A percentile compares a stretch with the other conserved stretches of the same genome.
Evolutionary conservation across 1,140 invertebrate species (phyloP).

Genomic region (Cydia strobilella): DNA sequence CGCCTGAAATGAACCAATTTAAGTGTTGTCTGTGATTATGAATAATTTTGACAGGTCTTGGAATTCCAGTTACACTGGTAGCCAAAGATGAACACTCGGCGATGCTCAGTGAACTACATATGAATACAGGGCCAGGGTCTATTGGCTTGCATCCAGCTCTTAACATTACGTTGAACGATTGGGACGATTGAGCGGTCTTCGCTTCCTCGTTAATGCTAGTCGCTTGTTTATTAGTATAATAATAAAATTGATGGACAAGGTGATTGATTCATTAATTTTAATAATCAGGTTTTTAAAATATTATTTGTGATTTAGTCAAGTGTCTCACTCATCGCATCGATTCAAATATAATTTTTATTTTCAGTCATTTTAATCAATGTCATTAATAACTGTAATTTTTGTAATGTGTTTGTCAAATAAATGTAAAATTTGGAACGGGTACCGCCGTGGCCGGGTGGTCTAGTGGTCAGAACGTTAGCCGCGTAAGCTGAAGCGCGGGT

Average conservation of each 20-base stretch:
- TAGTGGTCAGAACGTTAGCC: too few species aligned
- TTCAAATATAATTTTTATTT: background rate
- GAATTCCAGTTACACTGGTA: background rate
- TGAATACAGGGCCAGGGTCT: slow-evolving; percentile 1
- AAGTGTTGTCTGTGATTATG: background rate
- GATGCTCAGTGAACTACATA: background rate
- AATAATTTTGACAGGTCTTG: background rate
- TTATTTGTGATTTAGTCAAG: background rate
- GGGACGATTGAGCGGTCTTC: background rate
- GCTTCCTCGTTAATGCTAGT: slow-evolving; percentile 8
- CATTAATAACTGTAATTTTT: too few species aligned
- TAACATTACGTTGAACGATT: background rate
- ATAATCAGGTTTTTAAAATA: background rate
- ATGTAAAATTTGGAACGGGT: too few species aligned
- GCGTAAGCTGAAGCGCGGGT: too few species aligned
- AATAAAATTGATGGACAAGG: background rate
- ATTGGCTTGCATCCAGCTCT: slow-evolving; percentile 1
- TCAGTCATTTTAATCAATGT: too few species aligned
- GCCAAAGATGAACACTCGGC: background rate
- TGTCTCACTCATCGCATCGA: too few species aligned
- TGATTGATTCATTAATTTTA: background rate
- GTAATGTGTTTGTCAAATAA: too few species aligned
- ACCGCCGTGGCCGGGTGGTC: too few species aligned
- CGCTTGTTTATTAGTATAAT: background rate
- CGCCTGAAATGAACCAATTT: background rate